phyloP scores from a whole-genome alignment of 2,113 vertebrate species.

The Etia nguti region DNA sequence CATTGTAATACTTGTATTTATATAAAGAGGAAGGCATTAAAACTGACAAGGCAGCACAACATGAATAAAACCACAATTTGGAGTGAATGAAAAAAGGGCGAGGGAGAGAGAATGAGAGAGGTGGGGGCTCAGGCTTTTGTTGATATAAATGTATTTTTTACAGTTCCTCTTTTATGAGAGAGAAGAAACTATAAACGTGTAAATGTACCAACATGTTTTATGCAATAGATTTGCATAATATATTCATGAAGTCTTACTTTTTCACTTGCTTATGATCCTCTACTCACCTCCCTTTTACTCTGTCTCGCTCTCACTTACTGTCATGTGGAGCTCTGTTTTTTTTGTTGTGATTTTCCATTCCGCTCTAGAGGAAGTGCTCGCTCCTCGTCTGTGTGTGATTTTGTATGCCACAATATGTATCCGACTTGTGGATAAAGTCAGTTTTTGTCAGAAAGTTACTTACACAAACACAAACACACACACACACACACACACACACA shows the following conservation, averaged over 20 bases:
- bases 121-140: neutral
- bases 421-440: neutral
- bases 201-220: conserved; percentile 27
- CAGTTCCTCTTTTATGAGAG: neutral
- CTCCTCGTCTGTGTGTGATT: neutral
- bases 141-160: conserved; percentile 24
- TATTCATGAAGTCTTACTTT: conserved; percentile 16
- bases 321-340: neutral
- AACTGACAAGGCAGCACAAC: neutral
- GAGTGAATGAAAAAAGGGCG: neutral
- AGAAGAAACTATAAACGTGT: conserved; percentile 1
- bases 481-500: neutral
- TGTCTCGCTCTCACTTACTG: neutral
- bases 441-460: conserved; percentile 8
- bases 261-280: neutral
- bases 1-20: neutral
- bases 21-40: neutral
- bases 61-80: neutral
- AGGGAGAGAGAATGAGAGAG: neutral
- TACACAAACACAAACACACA: neutral
- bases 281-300: neutral
- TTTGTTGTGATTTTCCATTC: neutral
- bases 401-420: neutral
- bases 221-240: conserved; percentile 19
- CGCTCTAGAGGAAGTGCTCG: neutral